A percentile compares a stretch with the other conserved stretches of the same genome.
These are phyloP conservation scores for Machimus atricapillus DNA, from an alignment of 2,888 invertebrate species.

Conservation along the genomic window DNA sequence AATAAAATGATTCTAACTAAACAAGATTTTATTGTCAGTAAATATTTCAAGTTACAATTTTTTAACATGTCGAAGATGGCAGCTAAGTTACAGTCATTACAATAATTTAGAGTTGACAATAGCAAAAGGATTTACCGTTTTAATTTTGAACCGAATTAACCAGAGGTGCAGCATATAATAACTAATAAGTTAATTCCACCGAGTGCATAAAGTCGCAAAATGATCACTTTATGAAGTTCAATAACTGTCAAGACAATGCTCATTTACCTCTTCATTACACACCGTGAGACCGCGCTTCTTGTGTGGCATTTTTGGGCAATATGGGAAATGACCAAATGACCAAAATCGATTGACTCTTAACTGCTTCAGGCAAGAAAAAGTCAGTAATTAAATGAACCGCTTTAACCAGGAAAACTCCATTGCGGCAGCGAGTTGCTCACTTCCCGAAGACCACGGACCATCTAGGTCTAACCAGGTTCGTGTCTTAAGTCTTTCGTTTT, in stretches of 20 bases:
- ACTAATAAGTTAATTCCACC: background rate
- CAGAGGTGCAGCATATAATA: background rate
- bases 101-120: too few species aligned
- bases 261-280: background rate
- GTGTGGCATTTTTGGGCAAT: background rate
- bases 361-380: background rate
- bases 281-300: background rate
- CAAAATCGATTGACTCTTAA: background rate
- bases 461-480: background rate
- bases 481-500: constrained; percentile 23
- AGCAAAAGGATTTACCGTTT: background rate
- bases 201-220: background rate
- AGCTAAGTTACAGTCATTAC: too few species aligned
- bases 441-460: background rate
- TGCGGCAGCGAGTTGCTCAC: background rate
- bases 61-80: too few species aligned
- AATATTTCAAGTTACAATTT: too few species aligned
- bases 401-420: background rate
- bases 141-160: background rate
- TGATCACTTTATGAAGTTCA: background rate
- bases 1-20: too few species aligned
- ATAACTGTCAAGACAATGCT: background rate
- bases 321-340: background rate
- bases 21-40: too few species aligned
- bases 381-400: background rate